Evolutionary conservation across 1,140 invertebrate species (phyloP).

Genomic region (Drosophila orena): DNA sequence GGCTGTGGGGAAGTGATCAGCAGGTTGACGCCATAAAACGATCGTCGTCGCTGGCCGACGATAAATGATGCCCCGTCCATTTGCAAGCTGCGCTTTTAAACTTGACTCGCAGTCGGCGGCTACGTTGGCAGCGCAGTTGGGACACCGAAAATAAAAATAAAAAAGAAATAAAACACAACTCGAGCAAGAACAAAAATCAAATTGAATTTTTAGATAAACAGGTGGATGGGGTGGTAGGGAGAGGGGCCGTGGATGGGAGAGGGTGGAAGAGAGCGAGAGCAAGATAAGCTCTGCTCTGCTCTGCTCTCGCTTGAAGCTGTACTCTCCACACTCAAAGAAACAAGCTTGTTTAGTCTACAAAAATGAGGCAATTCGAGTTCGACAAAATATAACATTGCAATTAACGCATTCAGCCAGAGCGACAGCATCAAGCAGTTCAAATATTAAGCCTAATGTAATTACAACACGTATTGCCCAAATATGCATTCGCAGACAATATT

Average conservation of each 20-base stretch:
- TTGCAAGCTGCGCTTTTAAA: constrained; percentile 67
- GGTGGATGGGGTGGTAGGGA: background rate
- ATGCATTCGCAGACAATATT: background rate
- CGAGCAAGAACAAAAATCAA: constrained; percentile 44
- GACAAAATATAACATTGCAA: background rate
- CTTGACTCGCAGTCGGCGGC: constrained; percentile 2
- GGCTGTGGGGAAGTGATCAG: background rate
- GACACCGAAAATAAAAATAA: constrained; percentile 26
- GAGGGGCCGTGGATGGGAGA: background rate
- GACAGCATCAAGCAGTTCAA: too few species aligned
- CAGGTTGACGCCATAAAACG: constrained; percentile 56
- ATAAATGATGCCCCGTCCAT: constrained; percentile 50
- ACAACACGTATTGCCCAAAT: too few species aligned
- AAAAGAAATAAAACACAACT: constrained; percentile 33
- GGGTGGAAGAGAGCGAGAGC: background rate
- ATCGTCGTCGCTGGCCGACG: constrained; percentile 30
- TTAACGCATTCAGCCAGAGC: too few species aligned
- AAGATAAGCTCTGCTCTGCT: constrained; percentile 14
- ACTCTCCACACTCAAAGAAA: constrained; percentile 6
- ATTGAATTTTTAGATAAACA: constrained; percentile 47
- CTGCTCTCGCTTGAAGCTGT: constrained; percentile 22
- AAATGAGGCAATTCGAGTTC: too few species aligned
- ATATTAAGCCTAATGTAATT: too few species aligned
- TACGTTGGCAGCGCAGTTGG: background rate
- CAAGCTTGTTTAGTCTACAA: background rate